Percentiles rank a stretch among this genome's conserved stretches.
Evolutionary conservation across 2,888 invertebrate genomes (phyloP).

Genomic region (Cephus pygmeus): DNA sequence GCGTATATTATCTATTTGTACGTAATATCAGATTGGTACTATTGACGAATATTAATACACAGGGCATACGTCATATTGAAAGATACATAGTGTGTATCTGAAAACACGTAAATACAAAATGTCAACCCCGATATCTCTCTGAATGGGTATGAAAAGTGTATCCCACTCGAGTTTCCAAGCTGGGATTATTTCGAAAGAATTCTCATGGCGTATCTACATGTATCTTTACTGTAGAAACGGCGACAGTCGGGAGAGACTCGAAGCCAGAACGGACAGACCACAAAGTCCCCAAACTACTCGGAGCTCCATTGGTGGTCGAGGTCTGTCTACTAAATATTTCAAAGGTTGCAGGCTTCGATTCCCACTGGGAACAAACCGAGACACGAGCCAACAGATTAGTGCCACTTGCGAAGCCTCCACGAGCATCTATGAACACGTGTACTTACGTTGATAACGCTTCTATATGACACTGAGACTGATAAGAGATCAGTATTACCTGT

Average conservation of each 20-base stretch:
- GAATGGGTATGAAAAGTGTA: not conserved
- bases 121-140: not conserved
- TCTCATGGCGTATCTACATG: not conserved
- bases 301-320: conserved; percentile 11
- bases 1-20: not conserved
- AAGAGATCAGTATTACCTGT: not conserved
- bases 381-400: conserved; percentile 23
- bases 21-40: not conserved
- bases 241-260: not conserved
- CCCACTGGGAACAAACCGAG: conserved; percentile 19
- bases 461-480: not conserved
- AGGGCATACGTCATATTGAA: not conserved
- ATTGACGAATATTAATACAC: not conserved
- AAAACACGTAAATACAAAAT: not conserved
- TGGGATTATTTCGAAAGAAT: not conserved
- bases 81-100: not conserved
- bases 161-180: not conserved
- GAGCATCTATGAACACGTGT: conserved; percentile 9
- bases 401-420: conserved; percentile 18
- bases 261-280: conserved; percentile 22
- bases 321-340: conserved; percentile 23
- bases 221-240: not conserved
- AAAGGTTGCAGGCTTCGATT: conserved; percentile 19
- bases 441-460: not conserved
- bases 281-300: conserved; percentile 27